Conservation (phyloP, 2,888 invertebrate genomes). For the Hydropsyche betteni region DNA sequence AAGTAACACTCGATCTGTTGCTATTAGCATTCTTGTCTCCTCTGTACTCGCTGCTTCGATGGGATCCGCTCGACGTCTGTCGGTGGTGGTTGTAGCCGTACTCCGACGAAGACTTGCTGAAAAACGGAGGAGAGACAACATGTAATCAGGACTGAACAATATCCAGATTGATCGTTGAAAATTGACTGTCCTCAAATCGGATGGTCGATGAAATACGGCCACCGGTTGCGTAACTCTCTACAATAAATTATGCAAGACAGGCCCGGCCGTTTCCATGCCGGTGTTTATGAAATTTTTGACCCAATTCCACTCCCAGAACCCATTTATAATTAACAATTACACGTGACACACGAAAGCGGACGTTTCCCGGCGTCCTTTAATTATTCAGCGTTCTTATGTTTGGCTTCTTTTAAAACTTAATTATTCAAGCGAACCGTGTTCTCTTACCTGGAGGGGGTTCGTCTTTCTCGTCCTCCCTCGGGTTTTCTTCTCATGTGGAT, state of each 20-base stretch:
- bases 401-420: background rate
- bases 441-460: slow-evolving; percentile 58
- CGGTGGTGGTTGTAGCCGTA: slow-evolving; percentile 64
- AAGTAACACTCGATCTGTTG: slow-evolving; percentile 68
- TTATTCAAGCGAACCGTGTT: slow-evolving; percentile 12
- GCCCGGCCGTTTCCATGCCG: slow-evolving; percentile 7
- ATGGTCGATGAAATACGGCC: slow-evolving; percentile 24
- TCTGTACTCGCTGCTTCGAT: slow-evolving; percentile 65
- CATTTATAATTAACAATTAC: slow-evolving; percentile 21
- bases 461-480: slow-evolving; percentile 56
- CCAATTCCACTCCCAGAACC: slow-evolving; percentile 11
- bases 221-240: slow-evolving; percentile 3
- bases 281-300: slow-evolving; percentile 28
- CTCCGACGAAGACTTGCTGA: slow-evolving; percentile 68
- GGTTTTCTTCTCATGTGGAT: slow-evolving; percentile 57
- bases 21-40: slow-evolving; percentile 70
- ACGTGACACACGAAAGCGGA: slow-evolving; percentile 12
- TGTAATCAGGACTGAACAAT: background rate
- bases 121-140: slow-evolving; percentile 47
- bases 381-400: slow-evolving; percentile 22
- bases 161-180: background rate
- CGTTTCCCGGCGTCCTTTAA: background rate
- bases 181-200: background rate
- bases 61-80: slow-evolving; percentile 58
- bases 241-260: slow-evolving; percentile 26